Percentiles rank a stretch among this genome's conserved stretches.
Evolutionary conservation across 1,140 invertebrate species (phyloP).

Genomic region (Ostrea denselamellosa): DNA sequence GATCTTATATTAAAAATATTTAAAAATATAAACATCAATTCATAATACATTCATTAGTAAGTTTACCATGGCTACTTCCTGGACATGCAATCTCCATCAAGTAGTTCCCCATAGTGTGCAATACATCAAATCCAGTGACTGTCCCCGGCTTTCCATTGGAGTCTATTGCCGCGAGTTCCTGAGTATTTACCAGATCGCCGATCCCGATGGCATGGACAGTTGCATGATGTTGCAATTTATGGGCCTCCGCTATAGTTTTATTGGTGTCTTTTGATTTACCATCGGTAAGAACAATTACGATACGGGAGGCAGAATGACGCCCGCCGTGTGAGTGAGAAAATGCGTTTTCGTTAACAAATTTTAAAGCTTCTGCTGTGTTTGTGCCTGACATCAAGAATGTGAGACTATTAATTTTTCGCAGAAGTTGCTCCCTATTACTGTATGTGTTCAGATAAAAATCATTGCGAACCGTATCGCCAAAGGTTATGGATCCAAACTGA

Average conservation of each 20-base stretch:
- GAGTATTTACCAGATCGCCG: not conserved
- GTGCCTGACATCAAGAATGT: constrained; percentile 39
- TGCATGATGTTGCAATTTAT: not conserved
- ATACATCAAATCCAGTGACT: constrained; percentile 18
- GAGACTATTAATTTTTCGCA: constrained; percentile 45
- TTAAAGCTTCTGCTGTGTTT: constrained; percentile 44
- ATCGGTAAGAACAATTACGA: constrained; percentile 53
- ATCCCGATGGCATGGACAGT: constrained; percentile 22
- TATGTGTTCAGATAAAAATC: constrained; percentile 47
- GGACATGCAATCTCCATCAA: constrained; percentile 30
- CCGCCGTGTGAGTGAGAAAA: constrained; percentile 45
- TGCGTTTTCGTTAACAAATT: constrained; percentile 42
- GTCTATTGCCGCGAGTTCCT: constrained; percentile 36
- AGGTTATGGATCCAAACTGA: constrained; percentile 52
- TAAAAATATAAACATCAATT: no score
- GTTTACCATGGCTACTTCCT: not conserved
- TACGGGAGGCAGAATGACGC: constrained; percentile 32
- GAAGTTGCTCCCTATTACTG: constrained; percentile 2
- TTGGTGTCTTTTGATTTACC: constrained; percentile 44
- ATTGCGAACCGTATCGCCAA: constrained; percentile 31
- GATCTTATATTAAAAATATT: no score
- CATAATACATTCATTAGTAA: no score
- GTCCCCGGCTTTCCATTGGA: not conserved
- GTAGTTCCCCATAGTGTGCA: constrained; percentile 31
- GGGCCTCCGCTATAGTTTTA: constrained; percentile 1